These are phyloP conservation scores for Ailuropoda melanoleuca DNA, from an alignment of 2,113 vertebrate species.

Conservation along the genomic window DNA sequence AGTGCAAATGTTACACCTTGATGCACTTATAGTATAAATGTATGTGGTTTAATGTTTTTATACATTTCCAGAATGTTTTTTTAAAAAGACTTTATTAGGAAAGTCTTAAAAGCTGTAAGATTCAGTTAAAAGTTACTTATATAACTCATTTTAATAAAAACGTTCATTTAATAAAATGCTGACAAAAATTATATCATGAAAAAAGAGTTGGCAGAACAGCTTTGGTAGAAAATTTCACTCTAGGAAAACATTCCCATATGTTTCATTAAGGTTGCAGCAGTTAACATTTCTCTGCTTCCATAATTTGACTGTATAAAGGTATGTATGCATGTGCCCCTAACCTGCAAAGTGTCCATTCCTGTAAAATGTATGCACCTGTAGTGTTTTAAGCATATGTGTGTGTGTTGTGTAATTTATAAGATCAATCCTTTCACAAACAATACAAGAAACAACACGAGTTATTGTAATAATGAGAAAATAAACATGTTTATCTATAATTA, in stretches of 20 bases:
- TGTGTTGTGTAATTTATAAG: neutral
- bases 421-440: neutral
- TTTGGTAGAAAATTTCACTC: constrained; percentile 23
- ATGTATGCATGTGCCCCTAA: neutral
- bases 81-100: neutral
- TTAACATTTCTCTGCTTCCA: constrained; percentile 32
- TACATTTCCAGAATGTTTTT: neutral
- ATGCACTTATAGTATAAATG: neutral
- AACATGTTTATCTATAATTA: neutral
- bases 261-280: neutral
- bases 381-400: neutral
- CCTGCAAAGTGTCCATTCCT: neutral
- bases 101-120: neutral
- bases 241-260: constrained; percentile 37
- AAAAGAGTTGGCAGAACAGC: neutral
- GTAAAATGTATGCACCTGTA: neutral
- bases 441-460: neutral
- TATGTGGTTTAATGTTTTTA: neutral
- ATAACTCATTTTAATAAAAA: neutral
- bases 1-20: neutral
- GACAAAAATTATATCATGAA: neutral
- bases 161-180: constrained; percentile 36
- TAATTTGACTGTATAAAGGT: neutral
- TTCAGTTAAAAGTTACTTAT: neutral
- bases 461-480: neutral